Percentiles rank a stretch among this genome's conserved stretches.
These are phyloP conservation scores for Chinchilla lanigera DNA, from an alignment of 2,113 vertebrate species.

Conservation along the genomic window DNA sequence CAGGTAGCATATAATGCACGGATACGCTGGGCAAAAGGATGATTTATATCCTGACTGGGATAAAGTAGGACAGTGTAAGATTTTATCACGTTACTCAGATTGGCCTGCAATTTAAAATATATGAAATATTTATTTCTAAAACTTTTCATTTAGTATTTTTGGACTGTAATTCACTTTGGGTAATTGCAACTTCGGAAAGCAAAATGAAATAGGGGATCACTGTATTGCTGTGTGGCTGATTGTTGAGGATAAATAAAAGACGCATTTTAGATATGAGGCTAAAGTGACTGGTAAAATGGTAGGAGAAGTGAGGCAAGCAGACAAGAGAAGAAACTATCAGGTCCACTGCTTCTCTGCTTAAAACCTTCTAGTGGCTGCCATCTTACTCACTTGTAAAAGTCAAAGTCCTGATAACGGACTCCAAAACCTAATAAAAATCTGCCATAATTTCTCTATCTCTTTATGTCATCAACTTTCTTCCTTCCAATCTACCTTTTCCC, in stretches of 20 bases:
- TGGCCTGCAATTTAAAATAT: not conserved
- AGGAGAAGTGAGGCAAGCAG: slow-evolving; percentile 8
- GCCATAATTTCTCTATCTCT: not conserved
- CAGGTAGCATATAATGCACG: not conserved
- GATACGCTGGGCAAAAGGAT: not conserved
- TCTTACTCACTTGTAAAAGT: not conserved
- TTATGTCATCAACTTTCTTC: not conserved
- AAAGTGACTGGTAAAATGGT: not conserved
- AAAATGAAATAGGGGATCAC: not conserved
- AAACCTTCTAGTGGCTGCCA: not conserved
- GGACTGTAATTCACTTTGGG: not conserved
- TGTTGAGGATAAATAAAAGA: not conserved
- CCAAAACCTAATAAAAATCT: not conserved
- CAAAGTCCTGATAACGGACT: not conserved
- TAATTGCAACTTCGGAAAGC: not conserved
- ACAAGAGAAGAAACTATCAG: slow-evolving; percentile 8
- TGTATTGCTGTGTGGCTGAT: not conserved
- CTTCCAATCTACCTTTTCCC: not conserved
- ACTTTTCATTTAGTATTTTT: not conserved
- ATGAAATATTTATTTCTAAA: not conserved
- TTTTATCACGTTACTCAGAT: not conserved
- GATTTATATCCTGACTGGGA: not conserved
- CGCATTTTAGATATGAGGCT: not conserved
- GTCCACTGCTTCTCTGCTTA: not conserved
- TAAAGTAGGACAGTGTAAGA: not conserved